A percentile compares a stretch with the other conserved stretches of the same genome.
Conservation (phyloP, 1,140 invertebrate genomes). For the Ooceraea biroi region DNA sequence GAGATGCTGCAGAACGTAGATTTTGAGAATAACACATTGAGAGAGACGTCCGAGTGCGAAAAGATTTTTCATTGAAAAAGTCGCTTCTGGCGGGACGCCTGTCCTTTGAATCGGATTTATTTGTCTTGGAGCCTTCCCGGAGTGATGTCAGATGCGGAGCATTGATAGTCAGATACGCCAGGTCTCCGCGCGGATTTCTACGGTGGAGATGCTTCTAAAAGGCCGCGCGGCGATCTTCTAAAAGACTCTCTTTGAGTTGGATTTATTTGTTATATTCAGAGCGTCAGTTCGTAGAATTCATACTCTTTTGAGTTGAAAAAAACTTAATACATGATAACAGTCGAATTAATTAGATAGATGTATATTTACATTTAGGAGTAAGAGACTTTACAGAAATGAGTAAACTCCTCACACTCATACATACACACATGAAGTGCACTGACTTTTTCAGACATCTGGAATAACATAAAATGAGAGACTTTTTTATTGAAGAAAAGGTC, state of each 20-base stretch:
- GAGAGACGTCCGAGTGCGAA: background rate
- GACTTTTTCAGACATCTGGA: background rate
- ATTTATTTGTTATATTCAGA: slow-evolving; percentile 41
- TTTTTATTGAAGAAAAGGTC: background rate
- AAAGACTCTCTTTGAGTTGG: slow-evolving; percentile 40
- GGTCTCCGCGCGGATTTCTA: slow-evolving; percentile 26
- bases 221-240: slow-evolving; percentile 10
- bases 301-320: slow-evolving; percentile 8
- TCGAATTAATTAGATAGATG: slow-evolving; percentile 26
- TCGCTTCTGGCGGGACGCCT: background rate
- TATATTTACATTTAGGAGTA: background rate
- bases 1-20: background rate
- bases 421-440: too few species aligned
- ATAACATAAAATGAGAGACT: background rate
- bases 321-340: background rate
- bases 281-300: slow-evolving; percentile 36
- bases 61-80: slow-evolving; percentile 9
- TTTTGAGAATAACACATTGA: slow-evolving; percentile 9
- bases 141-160: slow-evolving; percentile 14
- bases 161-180: slow-evolving; percentile 9
- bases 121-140: slow-evolving; percentile 12
- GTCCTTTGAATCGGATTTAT: slow-evolving; percentile 38
- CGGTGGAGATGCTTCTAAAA: slow-evolving; percentile 26
- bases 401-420: background rate
- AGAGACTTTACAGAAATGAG: background rate